Evolutionary conservation across 2,888 invertebrate species (phyloP).

Genomic region (Parelbella ahira): DNA sequence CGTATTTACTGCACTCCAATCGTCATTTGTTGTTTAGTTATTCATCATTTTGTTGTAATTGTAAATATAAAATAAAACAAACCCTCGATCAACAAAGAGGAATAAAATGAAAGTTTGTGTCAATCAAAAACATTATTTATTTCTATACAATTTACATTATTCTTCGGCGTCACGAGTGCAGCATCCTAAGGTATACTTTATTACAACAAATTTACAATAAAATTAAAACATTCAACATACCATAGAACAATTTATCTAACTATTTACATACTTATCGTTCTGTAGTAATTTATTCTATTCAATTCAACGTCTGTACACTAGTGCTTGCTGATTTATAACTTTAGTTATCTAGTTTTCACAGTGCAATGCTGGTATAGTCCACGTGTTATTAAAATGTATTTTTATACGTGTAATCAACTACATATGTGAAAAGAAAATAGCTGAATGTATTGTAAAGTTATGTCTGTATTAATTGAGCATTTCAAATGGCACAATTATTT

Average conservation of each 20-base stretch:
- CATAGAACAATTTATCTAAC: conserved; percentile 29
- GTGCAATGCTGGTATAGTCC: conserved; percentile 3
- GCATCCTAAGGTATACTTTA: conserved; percentile 50
- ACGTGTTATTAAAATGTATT: neutral
- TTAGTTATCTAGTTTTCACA: conserved; percentile 1
- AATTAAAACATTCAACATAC: conserved; percentile 29
- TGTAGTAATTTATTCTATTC: conserved; percentile 12
- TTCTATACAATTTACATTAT: conserved; percentile 67
- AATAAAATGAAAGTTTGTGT: conserved; percentile 40
- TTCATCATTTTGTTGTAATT: too few species aligned
- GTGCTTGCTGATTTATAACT: too few species aligned
- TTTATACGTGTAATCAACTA: conserved; percentile 10
- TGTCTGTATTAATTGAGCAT: conserved; percentile 18
- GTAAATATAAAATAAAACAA: too few species aligned
- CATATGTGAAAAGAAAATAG: conserved; percentile 12
- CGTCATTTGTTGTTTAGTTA: too few species aligned
- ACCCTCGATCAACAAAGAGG: too few species aligned
- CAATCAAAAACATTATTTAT: conserved; percentile 68
- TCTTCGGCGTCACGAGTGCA: conserved; percentile 55
- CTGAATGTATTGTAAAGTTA: conserved; percentile 9
- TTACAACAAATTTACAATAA: conserved; percentile 51
- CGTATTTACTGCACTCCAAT: too few species aligned
- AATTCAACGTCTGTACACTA: conserved; percentile 20
- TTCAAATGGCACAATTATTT: conserved; percentile 20
- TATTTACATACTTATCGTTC: conserved; percentile 49